These are phyloP conservation scores for Lutraria lutraria DNA, from an alignment of 2,888 invertebrate species.

Conservation along the genomic window DNA sequence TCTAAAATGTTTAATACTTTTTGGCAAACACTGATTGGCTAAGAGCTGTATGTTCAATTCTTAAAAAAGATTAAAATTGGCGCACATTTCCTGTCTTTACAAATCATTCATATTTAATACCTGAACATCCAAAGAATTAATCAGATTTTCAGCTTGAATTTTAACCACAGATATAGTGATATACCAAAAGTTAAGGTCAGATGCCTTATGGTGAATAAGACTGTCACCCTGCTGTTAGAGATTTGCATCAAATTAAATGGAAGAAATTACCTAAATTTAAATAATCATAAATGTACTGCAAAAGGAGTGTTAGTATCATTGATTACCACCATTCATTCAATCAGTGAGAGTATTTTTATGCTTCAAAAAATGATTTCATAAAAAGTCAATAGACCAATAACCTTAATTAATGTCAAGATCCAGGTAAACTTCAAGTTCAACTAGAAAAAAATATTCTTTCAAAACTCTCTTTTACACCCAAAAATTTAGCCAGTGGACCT, in stretches of 20 bases:
- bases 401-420: too few relatives aligned
- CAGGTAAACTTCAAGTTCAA: too few relatives aligned
- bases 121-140: conserved; percentile 22
- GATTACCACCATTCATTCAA: background rate
- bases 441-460: too few relatives aligned
- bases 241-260: conserved; percentile 17
- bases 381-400: background rate
- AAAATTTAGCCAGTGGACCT: too few relatives aligned
- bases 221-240: conserved; percentile 12
- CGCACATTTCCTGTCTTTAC: conserved; percentile 36
- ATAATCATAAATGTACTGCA: background rate
- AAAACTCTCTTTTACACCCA: too few relatives aligned
- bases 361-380: background rate
- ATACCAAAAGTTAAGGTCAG: conserved; percentile 1
- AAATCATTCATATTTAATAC: conserved; percentile 22
- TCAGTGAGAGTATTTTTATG: background rate
- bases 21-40: background rate
- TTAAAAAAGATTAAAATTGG: conserved; percentile 8
- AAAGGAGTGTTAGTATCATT: background rate
- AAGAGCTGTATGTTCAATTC: background rate
- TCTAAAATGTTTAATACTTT: background rate
- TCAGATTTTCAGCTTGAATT: conserved; percentile 29
- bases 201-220: background rate
- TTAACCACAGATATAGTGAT: background rate
- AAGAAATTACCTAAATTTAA: background rate